Evolutionary conservation across 2,888 invertebrate genomes (phyloP).

Genomic region (Eupithecia exiguata): DNA sequence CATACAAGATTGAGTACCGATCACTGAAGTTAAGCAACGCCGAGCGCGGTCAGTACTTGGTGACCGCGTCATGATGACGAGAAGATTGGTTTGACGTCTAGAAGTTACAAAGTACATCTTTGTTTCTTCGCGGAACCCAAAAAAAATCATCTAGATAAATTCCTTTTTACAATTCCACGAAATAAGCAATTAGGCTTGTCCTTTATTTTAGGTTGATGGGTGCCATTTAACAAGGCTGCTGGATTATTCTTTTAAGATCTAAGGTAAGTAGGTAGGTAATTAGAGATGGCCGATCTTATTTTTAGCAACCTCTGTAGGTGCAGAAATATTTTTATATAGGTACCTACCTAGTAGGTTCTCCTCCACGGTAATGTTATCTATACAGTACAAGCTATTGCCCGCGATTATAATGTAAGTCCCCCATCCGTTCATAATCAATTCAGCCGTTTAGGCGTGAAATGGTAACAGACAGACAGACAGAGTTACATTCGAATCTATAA

Average conservation of each 20-base stretch:
- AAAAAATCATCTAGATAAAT: slow-evolving; percentile 5
- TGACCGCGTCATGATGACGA: no score
- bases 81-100: background rate
- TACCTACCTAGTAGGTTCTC: background rate
- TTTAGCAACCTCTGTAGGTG: background rate
- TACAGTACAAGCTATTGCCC: no score
- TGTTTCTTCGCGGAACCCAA: slow-evolving; percentile 9
- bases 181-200: slow-evolving; percentile 22
- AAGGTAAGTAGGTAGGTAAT: background rate
- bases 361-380: no score
- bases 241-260: slow-evolving; percentile 2
- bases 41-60: no score
- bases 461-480: no score
- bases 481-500: no score
- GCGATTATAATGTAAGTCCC: no score
- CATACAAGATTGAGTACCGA: no score
- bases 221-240: slow-evolving; percentile 4
- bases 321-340: background rate
- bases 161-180: background rate
- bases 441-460: no score
- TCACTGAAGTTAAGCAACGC: no score
- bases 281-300: slow-evolving; percentile 10
- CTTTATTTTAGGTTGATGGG: slow-evolving; percentile 12
- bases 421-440: no score
- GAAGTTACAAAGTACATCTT: background rate